Percentiles rank a stretch among this genome's conserved stretches.
Conservation (phyloP, 2,797 vertebrate genomes). For the Luscinia megarhynchos region DNA sequence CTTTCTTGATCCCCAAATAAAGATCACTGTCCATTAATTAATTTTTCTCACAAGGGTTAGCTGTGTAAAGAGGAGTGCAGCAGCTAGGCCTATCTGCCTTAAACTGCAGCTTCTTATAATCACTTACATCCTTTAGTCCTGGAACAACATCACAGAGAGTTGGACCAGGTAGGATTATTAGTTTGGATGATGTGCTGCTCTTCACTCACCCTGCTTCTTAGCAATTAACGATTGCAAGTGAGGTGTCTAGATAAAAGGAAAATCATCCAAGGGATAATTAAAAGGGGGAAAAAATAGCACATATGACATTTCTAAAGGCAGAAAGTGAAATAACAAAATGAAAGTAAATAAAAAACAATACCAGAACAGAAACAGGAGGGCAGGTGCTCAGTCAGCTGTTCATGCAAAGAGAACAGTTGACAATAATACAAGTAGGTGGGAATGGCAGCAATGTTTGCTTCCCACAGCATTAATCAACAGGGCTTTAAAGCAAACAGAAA, state of each 20-base stretch:
- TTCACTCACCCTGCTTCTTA: neutral
- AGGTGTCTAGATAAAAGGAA: neutral
- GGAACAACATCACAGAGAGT: neutral
- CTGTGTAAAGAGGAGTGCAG: neutral
- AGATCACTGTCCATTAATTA: neutral
- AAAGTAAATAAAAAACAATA: neutral
- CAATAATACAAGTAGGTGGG: neutral
- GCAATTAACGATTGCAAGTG: fast-evolving
- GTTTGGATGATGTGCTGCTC: neutral
- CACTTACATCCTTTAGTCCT: neutral
- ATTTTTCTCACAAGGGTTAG: neutral
- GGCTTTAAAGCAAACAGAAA: conserved; percentile 22
- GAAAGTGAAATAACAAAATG: neutral
- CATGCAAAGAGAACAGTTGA: neutral
- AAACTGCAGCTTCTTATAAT: neutral
- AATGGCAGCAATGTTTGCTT: neutral
- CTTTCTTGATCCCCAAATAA: neutral
- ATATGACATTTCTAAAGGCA: neutral
- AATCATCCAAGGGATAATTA: neutral
- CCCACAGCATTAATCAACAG: neutral
- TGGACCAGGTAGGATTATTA: neutral
- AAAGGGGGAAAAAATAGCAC: neutral
- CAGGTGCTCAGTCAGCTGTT: neutral
- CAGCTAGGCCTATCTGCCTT: neutral
- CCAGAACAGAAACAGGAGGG: neutral